Evolutionary conservation across 2,113 vertebrate genomes (phyloP), one percentile per base, ranked within the genome.

Genomic region (Channa maculata): DNA sequence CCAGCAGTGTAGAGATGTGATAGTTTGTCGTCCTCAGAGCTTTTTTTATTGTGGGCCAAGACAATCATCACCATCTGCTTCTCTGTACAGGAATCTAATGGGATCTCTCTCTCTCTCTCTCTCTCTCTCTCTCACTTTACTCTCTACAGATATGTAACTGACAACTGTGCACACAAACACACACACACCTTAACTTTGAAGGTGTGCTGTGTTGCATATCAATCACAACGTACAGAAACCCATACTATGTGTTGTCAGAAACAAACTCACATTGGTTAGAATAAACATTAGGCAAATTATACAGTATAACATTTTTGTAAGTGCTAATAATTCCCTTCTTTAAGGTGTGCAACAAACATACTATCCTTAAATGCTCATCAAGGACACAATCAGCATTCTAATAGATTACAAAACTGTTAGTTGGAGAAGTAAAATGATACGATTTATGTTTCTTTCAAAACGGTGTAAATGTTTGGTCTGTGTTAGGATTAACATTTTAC

Each of bases 61-160:
- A 89, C 74, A 89, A 87, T 87, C 86, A 77, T 63, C 46, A 6
- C 86, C 89, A 92, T 88, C 88, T 92, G 91, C 67, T 86, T 87
- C 81, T 81, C 69, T 80, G 59, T 67, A 65, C 46, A 65, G 36
- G 39, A 71, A 77, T 75, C 71, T 77, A 65, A 86, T 78, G 67
- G 84, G 75, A 83, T 80, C 49, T 59, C 38, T 0, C 0, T 54
- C 57, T 46, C 34, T 33, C 41, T 73, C 79, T 77, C 79, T 77
- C 75, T 80, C 49, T 59, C 38, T 0, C 0, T 54, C 57, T 46
- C 34, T 33, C 41, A 24, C 24, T 24, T 24, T 24, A 24, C 24
- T 73, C 79, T 77, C 75, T 36, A 67, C 6, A 61, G 53, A 24
- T 24, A 24, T 24, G 24, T 24, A 24, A 24, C 24, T 24, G 24